Percentiles rank a stretch among this genome's conserved stretches.
Evolutionary conservation across 2,888 invertebrate genomes (phyloP).

Genomic region (Brachylomia viminalis): DNA sequence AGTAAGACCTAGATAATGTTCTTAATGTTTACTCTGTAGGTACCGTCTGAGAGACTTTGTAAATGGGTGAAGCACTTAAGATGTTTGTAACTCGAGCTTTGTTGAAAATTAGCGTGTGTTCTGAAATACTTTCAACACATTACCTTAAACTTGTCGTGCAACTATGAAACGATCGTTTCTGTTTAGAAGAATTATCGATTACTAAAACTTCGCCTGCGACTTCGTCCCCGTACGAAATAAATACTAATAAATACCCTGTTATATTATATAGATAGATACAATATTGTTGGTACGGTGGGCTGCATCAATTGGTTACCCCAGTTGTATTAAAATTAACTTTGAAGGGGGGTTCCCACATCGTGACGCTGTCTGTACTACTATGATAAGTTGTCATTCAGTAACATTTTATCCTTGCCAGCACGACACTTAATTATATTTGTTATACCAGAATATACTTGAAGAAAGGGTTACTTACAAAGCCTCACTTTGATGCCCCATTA

Average conservation of each 20-base stretch:
- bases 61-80: background rate
- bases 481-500: background rate
- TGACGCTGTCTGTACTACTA: too few species aligned
- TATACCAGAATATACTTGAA: background rate
- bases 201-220: background rate
- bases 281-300: too few species aligned
- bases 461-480: background rate
- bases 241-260: too few species aligned
- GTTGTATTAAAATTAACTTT: too few species aligned
- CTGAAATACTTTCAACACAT: background rate
- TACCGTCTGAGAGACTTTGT: background rate
- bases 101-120: background rate
- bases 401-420: background rate
- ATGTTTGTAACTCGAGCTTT: background rate
- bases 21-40: background rate
- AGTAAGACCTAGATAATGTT: slow-evolving; percentile 5
- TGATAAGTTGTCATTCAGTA: background rate
- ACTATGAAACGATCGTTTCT: background rate
- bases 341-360: too few species aligned
- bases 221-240: background rate
- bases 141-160: background rate
- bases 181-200: background rate
- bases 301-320: too few species aligned
- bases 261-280: too few species aligned
- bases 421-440: background rate